Evolutionary conservation across 2,113 vertebrate species (phyloP).

Genomic region (Seriola aureovittata): DNA sequence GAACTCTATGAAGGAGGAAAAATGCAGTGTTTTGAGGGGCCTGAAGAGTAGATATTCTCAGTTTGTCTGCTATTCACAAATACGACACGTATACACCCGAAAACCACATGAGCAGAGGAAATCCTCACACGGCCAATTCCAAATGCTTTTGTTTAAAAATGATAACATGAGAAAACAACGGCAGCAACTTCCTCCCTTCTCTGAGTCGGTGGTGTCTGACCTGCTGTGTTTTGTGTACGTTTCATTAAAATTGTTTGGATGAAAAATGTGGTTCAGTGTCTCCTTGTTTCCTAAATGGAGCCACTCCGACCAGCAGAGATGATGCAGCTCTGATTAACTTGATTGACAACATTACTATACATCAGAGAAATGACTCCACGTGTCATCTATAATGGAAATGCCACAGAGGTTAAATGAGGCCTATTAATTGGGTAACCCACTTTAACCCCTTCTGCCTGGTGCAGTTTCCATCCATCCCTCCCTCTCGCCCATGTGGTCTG

Average conservation of each 20-base stretch:
- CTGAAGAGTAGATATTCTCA: no score
- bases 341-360: conserved; percentile 39
- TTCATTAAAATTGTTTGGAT: background rate
- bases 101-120: no score
- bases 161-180: no score
- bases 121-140: no score
- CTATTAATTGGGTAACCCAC: conserved; percentile 37
- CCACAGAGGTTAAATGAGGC: conserved; percentile 55
- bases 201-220: background rate
- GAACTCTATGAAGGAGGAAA: no score
- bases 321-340: conserved; percentile 20
- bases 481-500: conserved; percentile 9
- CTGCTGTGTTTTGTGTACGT: background rate
- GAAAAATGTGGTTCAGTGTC: background rate
- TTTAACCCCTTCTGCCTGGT: conserved; percentile 36
- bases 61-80: no score
- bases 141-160: no score
- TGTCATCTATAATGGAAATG: conserved; percentile 49
- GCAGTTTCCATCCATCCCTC: conserved; percentile 6
- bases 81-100: no score
- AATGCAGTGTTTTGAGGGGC: no score
- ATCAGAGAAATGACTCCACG: conserved; percentile 28
- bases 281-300: conserved; percentile 1
- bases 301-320: background rate
- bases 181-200: background rate